A percentile compares a stretch with the other conserved stretches of the same genome.
Evolutionary conservation across 2,888 invertebrate species (phyloP).

Genomic region (Seira musarum): DNA sequence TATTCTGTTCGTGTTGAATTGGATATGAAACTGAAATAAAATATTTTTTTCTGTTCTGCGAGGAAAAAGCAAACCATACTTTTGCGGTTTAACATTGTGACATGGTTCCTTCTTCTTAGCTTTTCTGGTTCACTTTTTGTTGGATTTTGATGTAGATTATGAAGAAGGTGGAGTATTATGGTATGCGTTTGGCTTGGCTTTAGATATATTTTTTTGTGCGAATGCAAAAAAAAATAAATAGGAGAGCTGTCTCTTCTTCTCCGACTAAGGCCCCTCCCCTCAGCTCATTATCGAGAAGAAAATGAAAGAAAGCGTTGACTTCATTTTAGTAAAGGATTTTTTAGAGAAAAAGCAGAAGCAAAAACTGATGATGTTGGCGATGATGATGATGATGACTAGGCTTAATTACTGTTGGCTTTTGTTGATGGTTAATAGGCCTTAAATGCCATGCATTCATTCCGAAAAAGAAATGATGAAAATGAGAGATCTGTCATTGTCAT

Average conservation of each 20-base stretch:
- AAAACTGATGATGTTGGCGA: too few relatives aligned
- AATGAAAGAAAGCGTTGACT: background rate
- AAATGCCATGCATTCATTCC: too few relatives aligned
- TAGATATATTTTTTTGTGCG: background rate
- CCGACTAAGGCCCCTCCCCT: background rate
- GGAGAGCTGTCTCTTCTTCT: background rate
- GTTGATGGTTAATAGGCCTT: too few relatives aligned
- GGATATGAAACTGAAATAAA: too few relatives aligned
- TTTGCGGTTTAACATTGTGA: conserved; percentile 30
- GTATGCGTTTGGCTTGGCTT: background rate
- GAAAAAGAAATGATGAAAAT: background rate
- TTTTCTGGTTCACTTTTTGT: background rate
- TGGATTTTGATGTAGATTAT: too few relatives aligned
- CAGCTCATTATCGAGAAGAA: background rate
- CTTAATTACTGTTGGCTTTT: too few relatives aligned
- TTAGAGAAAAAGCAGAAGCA: too few relatives aligned
- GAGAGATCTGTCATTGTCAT: too few relatives aligned
- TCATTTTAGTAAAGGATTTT: too few relatives aligned
- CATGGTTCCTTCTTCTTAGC: background rate
- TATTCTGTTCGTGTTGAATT: background rate
- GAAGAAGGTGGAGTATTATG: too few relatives aligned
- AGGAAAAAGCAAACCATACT: conserved; percentile 31
- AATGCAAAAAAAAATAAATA: background rate
- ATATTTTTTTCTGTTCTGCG: background rate
- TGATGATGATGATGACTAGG: too few relatives aligned